Evolutionary conservation across 2,888 invertebrate species (phyloP), one percentile per base, ranked within the genome.

Genomic region (Chrysina gloriosa): DNA sequence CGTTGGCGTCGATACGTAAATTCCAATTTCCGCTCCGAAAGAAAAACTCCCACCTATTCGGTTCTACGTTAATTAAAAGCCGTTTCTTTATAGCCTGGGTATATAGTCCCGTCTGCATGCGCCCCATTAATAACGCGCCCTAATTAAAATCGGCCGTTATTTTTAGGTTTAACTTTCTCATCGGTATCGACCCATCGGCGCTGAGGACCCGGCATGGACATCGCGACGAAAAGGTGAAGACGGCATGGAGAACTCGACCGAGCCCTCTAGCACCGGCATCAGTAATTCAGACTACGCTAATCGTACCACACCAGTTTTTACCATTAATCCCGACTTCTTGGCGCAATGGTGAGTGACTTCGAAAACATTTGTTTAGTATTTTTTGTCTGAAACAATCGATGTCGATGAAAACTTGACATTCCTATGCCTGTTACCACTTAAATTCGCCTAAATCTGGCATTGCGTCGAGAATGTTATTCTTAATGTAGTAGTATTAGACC

Each of bases 251-350:
- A 81, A 82, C 74, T 79, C 77, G 58, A 77, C 77, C 47, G 77
- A 77, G 66, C 64, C 74, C 63, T 73, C 73, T 36, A 70, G 61
- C 65, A 81, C 56, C 39, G 29, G 36, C 29, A 81, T 31, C 45
- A 64, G 52, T 47, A 47, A 80, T 77, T 81, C 84, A 71, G 90
- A 89, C 77, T 84, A 85, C 78, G 81, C 79, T 78, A 91, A 90
- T 82, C 85, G 88, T 67, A 82, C 81, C 27, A 90, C 92, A 68
- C 89, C 92, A 61, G 89, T 93, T 75, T 92, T 89, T 81, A 88
- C 91, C 70, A 92, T 93, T 73, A 91, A 91, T 76, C 90, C 90
- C 56, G 90, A 88, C 77, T 93, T 91, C 82, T 91, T 93, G 74
- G 89, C 89, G 68, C 91, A 92, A 84, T 93, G 93, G 93, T 92